phyloP scores from a whole-genome alignment of 2,113 vertebrate genomes.

The Uria lomvia region DNA sequence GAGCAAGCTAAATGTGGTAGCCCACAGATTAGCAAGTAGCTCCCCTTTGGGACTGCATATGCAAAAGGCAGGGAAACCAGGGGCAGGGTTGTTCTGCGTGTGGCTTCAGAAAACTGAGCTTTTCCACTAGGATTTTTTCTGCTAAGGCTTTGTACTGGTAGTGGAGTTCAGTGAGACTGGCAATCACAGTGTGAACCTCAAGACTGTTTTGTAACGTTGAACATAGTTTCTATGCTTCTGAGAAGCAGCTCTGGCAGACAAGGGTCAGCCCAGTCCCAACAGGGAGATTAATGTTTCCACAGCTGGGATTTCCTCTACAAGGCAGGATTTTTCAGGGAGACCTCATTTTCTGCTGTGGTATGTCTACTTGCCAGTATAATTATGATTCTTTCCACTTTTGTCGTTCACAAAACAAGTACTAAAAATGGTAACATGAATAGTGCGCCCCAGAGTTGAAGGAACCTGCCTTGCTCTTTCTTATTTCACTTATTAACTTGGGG shows the following conservation, averaged over 20 bases:
- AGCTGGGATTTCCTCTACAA: not conserved
- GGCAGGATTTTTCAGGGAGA: not conserved
- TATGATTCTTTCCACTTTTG: not conserved
- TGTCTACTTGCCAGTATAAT: not conserved
- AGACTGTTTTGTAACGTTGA: not conserved
- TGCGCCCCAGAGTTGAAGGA: not conserved
- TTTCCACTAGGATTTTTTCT: not conserved
- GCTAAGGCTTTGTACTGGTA: not conserved
- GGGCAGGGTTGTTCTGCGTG: not conserved
- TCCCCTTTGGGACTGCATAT: not conserved
- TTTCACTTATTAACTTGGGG: not conserved
- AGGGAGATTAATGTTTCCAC: not conserved
- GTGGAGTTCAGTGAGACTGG: not conserved
- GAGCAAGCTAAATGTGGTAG: not conserved
- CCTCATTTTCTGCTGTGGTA: not conserved
- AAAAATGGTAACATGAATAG: not conserved
- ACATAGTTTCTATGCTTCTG: not conserved
- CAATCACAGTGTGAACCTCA: rapidly evolving
- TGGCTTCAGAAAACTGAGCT: not conserved
- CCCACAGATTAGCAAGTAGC: not conserved
- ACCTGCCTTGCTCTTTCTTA: not conserved
- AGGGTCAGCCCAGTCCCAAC: not conserved
- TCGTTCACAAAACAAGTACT: not conserved
- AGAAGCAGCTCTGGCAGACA: not conserved
- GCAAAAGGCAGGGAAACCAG: not conserved